phyloP scores from a whole-genome alignment of 1,140 invertebrate species.

The Xylocopa sonorina region DNA sequence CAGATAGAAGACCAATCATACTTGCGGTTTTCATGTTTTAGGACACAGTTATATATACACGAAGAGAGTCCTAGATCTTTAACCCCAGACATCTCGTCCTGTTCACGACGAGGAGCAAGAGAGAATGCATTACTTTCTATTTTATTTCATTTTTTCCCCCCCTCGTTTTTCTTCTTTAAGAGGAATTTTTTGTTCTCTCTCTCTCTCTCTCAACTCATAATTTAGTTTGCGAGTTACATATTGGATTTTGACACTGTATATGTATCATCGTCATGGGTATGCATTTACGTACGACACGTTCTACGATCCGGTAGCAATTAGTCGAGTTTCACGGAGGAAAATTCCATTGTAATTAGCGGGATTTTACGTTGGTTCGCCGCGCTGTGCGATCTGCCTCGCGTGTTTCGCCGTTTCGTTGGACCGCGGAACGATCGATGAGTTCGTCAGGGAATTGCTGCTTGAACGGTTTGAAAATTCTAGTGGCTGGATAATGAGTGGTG shows the following conservation, averaged over 20 bases:
- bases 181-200: background rate
- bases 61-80: conserved; percentile 32
- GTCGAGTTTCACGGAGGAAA: background rate
- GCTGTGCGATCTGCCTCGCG: background rate
- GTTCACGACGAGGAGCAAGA: conserved; percentile 36
- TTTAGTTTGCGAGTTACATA: no score
- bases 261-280: background rate
- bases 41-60: conserved; percentile 16
- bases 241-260: background rate
- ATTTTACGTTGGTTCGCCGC: conserved; percentile 30
- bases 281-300: conserved; percentile 19
- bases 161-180: background rate
- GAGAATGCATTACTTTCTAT: conserved; percentile 21
- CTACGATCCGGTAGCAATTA: conserved; percentile 22
- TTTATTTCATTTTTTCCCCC: background rate
- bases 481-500: background rate
- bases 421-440: conserved; percentile 22
- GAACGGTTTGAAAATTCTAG: background rate
- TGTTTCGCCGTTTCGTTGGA: conserved; percentile 8
- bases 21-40: conserved; percentile 47
- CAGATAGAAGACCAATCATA: conserved; percentile 41
- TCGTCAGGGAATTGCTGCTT: background rate
- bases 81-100: conserved; percentile 23
- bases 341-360: conserved; percentile 24
- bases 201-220: no score